Evolutionary conservation across 2,888 invertebrate species (phyloP), one percentile per base, ranked within the genome.

Genomic region (Craniophora ligustri): DNA sequence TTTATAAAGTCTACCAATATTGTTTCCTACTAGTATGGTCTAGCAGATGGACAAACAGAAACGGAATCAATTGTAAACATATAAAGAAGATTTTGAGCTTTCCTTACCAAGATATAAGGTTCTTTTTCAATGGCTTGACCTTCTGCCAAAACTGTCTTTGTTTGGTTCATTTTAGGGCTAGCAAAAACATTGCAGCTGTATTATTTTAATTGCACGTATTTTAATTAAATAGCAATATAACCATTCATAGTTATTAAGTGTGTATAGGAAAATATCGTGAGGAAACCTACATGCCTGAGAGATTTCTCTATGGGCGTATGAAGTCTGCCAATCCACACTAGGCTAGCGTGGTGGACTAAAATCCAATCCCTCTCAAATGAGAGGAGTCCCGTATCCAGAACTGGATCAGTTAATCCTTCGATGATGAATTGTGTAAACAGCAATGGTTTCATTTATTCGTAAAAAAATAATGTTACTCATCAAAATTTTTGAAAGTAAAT

Each of bases 1-100:
- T 69, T 67, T 55, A 71, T 71, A 30, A n/a, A 46, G 50, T 49
- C 42, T 49, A 49, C 48, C 51, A 58, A 42, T 58, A 62, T 32
- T 36, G 45, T 50, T 67, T 62, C 18, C 19, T 55, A 46, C 62
- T 49, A 38, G 15, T 64, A 54, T 55, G 38, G 48, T 26, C 26
- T 3, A 39, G 26, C 51, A 51, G 26, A 54, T 50, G 48, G 38
- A 58, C 50, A 54, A 44, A 51, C 48, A 48, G 30, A 63, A 23
- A 49, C 48, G 46, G 30, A 63, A 23, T 46, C 60, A 21, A 60
- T 60, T 40, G 46, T 54, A n/a, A 26, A 31, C 3, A 15, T 8
- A 10, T 13, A 5, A 18, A n/a, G 13, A 4, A 18, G 4, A 67
- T n/a, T 31, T 13, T 32, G 18, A 32, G 1, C 19, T 18, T 39